Conservation (phyloP, 1,140 invertebrate genomes). For the Drosophila carrolli region DNA sequence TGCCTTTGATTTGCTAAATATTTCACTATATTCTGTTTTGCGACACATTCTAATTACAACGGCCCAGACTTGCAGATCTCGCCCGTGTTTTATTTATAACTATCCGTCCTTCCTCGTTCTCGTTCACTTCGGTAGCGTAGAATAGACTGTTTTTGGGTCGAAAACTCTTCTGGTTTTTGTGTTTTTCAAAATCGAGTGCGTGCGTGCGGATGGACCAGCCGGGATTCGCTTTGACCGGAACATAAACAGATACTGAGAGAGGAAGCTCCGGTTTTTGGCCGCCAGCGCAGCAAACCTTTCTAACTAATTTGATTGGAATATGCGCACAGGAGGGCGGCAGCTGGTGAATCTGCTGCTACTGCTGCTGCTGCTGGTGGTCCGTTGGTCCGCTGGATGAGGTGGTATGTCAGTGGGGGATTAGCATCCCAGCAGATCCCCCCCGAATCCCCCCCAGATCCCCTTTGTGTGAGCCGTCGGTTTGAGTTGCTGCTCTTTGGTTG, state of each 20-base stretch:
- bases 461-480: conserved; percentile 40
- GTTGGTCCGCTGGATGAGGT: conserved; percentile 43
- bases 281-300: conserved; percentile 58
- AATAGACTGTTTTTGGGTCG: not conserved
- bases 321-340: conserved; percentile 58
- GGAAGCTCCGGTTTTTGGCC: conserved; percentile 21
- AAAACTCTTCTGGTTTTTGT: conserved; percentile 1
- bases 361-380: conserved; percentile 12
- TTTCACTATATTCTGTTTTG: not conserved
- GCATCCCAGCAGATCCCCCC: conserved; percentile 17
- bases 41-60: conserved; percentile 7
- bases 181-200: conserved; percentile 6
- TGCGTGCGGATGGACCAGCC: conserved; percentile 2
- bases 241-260: conserved; percentile 20
- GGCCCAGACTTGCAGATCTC: conserved; percentile 11
- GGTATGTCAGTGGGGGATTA: conserved; percentile 63
- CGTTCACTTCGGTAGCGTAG: not conserved
- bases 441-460: not conserved
- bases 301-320: conserved; percentile 82
- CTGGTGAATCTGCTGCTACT: conserved; percentile 18
- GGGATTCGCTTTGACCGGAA: conserved; percentile 30
- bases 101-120: conserved; percentile 2
- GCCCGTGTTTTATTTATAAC: conserved; percentile 24
- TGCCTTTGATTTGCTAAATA: not conserved
- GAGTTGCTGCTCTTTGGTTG: conserved; percentile 73